A percentile compares a stretch with the other conserved stretches of the same genome.
Evolutionary conservation across 2,797 vertebrate genomes (phyloP).

Genomic region (Bufotes viridis): DNA sequence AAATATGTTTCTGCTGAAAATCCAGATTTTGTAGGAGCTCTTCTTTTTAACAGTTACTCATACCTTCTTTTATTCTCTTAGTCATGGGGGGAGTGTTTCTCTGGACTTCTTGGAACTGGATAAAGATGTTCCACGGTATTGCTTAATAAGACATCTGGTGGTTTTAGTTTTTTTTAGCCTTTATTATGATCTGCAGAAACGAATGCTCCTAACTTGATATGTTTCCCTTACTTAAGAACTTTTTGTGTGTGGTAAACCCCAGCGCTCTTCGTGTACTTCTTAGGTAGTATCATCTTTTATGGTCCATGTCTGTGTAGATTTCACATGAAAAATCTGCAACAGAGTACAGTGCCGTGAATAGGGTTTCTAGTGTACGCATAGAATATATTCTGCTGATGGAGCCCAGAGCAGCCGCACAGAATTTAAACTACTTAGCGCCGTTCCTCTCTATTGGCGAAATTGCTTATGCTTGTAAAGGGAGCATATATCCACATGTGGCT

Average conservation of each 20-base stretch:
- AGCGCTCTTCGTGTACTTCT: neutral
- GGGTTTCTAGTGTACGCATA: neutral
- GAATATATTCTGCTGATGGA: neutral
- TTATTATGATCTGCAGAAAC: neutral
- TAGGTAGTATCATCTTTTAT: no score
- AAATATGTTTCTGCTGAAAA: neutral
- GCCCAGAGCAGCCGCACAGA: no score
- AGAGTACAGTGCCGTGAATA: neutral
- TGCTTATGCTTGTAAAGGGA: no score
- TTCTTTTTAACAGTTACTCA: neutral
- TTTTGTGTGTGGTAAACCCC: neutral
- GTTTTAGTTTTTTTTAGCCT: neutral
- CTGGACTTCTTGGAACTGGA: slow-evolving; percentile 14
- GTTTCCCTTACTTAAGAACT: no score
- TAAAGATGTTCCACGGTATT: neutral
- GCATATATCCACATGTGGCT: no score
- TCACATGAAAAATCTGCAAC: no score
- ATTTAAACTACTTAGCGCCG: no score
- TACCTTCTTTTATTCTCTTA: neutral
- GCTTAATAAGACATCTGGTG: slow-evolving; percentile 15
- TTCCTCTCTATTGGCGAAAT: no score
- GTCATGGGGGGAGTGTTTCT: neutral
- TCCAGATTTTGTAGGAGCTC: neutral
- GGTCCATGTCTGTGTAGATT: no score
- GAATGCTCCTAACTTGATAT: neutral